Conservation (phyloP, 2,113 vertebrate species). For the Pomatostomus ruficeps region DNA sequence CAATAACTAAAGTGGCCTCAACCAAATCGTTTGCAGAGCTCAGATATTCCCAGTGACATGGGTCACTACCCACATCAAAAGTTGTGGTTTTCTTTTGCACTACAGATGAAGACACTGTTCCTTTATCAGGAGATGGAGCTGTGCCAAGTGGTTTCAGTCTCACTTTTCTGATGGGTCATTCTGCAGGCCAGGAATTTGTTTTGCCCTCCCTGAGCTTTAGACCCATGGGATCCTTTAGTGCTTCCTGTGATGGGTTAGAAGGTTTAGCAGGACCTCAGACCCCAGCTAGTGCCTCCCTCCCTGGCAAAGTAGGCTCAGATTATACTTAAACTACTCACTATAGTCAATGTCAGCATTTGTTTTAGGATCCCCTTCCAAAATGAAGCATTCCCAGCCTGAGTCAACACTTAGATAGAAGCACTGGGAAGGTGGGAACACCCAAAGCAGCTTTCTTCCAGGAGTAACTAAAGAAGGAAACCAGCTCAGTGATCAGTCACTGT, state of each 20-base stretch:
- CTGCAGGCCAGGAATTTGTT: neutral
- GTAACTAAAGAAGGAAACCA: neutral
- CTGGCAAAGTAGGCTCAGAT: neutral
- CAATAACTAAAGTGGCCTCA: neutral
- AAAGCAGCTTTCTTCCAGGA: neutral
- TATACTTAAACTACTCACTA: neutral
- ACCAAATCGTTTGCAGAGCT: neutral
- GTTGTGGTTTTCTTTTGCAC: neutral
- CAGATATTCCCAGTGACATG: neutral
- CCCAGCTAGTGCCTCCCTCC: neutral
- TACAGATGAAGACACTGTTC: accelerated
- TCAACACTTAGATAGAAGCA: neutral
- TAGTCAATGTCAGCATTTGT: neutral
- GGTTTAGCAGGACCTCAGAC: neutral
- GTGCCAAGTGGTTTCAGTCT: neutral
- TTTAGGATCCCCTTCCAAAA: neutral
- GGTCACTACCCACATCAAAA: neutral
- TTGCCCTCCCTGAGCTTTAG: neutral
- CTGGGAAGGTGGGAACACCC: neutral
- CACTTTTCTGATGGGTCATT: neutral
- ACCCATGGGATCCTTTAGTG: neutral
- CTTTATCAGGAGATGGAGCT: neutral
- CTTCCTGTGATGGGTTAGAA: neutral
- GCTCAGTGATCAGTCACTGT: neutral
- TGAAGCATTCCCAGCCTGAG: neutral